Conservation (phyloP, 2,888 invertebrate genomes). For the Phyto melanocephala region DNA sequence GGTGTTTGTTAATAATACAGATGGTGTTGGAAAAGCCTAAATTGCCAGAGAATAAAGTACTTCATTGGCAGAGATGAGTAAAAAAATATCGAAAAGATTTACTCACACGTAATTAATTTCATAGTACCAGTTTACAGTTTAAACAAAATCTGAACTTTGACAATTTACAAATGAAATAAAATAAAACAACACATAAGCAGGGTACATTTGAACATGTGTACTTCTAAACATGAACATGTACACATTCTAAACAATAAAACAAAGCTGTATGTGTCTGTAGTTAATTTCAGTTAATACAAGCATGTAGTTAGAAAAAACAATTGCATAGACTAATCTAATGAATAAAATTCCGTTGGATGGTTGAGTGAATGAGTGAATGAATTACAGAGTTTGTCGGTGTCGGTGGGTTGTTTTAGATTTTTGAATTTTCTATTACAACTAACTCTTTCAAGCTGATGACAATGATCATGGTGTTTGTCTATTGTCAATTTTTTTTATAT, state of each 20-base stretch:
- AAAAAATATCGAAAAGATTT: too few relatives aligned
- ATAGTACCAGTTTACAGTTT: too few relatives aligned
- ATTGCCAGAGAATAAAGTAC: background rate
- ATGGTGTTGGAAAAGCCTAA: background rate
- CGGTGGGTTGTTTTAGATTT: constrained; percentile 24
- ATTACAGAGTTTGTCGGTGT: constrained; percentile 25
- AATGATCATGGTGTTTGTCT: constrained; percentile 65
- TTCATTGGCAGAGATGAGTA: background rate
- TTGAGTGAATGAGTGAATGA: constrained; percentile 47
- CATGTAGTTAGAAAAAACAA: too few relatives aligned
- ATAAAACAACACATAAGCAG: background rate
- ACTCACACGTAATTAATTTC: too few relatives aligned
- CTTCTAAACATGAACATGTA: too few relatives aligned
- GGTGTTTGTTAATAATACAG: background rate
- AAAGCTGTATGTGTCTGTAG: background rate
- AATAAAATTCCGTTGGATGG: constrained; percentile 42
- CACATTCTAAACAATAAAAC: background rate
- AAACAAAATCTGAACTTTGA: background rate
- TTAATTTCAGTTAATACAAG: background rate
- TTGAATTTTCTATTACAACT: constrained; percentile 13
- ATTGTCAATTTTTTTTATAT: constrained; percentile 47
- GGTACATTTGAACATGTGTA: background rate
- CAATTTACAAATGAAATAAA: background rate
- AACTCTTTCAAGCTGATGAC: constrained; percentile 59
- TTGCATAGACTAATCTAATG: constrained; percentile 28